Conservation (phyloP, 2,113 vertebrate genomes). For the Myrmecophaga tridactyla region DNA sequence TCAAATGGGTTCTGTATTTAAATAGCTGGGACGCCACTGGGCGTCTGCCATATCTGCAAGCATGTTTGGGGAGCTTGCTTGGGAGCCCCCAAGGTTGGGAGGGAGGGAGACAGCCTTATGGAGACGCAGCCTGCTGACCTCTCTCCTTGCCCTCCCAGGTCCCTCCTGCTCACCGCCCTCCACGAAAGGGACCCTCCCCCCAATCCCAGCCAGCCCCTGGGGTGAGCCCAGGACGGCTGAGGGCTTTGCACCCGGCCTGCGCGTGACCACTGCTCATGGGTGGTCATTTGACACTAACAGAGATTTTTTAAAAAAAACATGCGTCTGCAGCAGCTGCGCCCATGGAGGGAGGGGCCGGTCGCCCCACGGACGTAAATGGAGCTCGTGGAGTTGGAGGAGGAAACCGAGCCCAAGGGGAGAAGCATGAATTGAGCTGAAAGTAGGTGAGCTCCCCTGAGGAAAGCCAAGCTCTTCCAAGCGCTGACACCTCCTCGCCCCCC, state of each 20-base stretch:
- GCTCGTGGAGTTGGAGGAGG: not conserved
- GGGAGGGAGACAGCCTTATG: not conserved
- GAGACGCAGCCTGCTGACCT: not conserved
- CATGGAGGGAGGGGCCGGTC: not conserved
- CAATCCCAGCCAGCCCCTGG: not conserved
- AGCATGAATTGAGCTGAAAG: not conserved
- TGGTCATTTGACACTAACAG: not conserved
- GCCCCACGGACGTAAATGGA: not conserved
- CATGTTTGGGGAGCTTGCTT: not conserved
- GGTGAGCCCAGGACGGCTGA: not conserved
- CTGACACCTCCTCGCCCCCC: too few species aligned
- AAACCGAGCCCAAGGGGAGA: not conserved
- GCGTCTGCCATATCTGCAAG: not conserved
- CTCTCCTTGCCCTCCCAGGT: not conserved
- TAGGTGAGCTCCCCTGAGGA: not conserved
- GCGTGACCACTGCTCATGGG: too few species aligned
- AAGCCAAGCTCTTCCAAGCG: not conserved
- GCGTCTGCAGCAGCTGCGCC: not conserved
- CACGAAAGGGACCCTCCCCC: not conserved
- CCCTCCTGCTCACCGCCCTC: not conserved
- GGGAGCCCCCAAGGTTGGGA: not conserved
- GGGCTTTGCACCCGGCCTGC: not conserved
- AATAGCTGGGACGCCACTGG: not conserved
- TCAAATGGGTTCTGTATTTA: not conserved
- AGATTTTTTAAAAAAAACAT: too few species aligned